Base-by-base conservation (phyloP, 2,888 invertebrate genomes). In the Acanthococcus lagerstroemiae region DNA sequence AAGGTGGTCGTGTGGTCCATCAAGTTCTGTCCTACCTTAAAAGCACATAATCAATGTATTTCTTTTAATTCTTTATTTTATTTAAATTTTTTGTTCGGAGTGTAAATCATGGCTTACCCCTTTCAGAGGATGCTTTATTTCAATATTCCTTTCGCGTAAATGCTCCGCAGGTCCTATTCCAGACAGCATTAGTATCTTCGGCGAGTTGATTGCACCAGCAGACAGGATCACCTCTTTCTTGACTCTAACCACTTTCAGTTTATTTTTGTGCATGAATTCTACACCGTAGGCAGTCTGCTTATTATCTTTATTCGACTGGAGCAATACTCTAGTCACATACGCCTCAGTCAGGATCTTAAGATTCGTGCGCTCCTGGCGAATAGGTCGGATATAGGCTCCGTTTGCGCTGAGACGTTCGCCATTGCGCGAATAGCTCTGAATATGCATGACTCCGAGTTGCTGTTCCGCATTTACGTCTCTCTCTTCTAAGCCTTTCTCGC, bases 1-100 rank as follows among this genome's bases (percentile, higher is more conserved):
- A 82, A 82, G 6, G 82, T 80, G 0, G 87, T 86, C 0, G 86
- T 80, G 72, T 89, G 88, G 72, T 88, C 86, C 72, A 87, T 87
- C 1, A 89, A 77, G 74, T 89, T 89, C 70, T 80, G 77, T 0
- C 89, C 88, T 0, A 89, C 88, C 7, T 80, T 78, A 70, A 45
- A 21, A n/a, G n/a, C n/a, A n/a, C n/a, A n/a, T n/a, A n/a, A n/a
- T n/a, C n/a, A n/a, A n/a, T n/a, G n/a, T n/a, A n/a, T n/a, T n/a
- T n/a, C n/a, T n/a, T n/a, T n/a, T n/a, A n/a, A n/a, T n/a, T n/a
- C n/a, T n/a, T n/a, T n/a, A n/a, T n/a, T n/a, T n/a, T n/a, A n/a
- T n/a, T n/a, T n/a, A n/a, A n/a, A n/a, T n/a, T n/a, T n/a, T n/a
- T n/a, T n/a, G n/a, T n/a, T n/a, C n/a, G n/a, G n/a, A n/a, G n/a